Evolutionary conservation across 2,113 vertebrate species (phyloP).

Genomic region (Ictidomys tridecemlineatus): DNA sequence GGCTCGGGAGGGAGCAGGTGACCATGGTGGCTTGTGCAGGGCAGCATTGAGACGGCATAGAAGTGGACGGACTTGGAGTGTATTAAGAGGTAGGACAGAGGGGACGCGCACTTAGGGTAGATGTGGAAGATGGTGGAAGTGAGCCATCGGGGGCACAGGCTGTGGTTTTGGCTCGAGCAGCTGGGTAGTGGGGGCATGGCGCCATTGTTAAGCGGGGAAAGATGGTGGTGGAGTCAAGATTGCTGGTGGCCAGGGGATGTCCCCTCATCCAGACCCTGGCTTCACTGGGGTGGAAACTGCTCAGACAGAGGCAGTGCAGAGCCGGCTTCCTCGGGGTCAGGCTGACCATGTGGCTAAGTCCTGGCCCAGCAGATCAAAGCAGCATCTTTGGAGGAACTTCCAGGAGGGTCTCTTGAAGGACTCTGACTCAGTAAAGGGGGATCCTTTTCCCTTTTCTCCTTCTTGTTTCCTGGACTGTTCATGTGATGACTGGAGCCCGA

Average conservation of each 20-base stretch:
- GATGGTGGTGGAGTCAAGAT: rapidly evolving
- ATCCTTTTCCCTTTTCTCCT: background rate
- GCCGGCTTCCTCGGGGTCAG: background rate
- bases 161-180: background rate
- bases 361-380: background rate
- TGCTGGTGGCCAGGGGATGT: background rate
- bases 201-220: rapidly evolving
- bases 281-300: background rate
- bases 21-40: too few species aligned
- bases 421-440: background rate
- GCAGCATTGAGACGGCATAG: background rate
- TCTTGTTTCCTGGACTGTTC: background rate
- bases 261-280: background rate
- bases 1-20: too few species aligned
- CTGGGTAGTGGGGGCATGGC: background rate
- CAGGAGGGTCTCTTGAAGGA: background rate
- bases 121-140: background rate
- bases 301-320: background rate
- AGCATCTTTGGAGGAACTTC: background rate
- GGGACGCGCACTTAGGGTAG: background rate
- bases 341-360: background rate
- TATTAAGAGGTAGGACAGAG: too few species aligned
- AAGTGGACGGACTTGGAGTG: rapidly evolving
- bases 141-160: rapidly evolving
- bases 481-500: too few species aligned